Conservation (phyloP, 2,888 invertebrate species). For the Microctonus hyperodae region DNA sequence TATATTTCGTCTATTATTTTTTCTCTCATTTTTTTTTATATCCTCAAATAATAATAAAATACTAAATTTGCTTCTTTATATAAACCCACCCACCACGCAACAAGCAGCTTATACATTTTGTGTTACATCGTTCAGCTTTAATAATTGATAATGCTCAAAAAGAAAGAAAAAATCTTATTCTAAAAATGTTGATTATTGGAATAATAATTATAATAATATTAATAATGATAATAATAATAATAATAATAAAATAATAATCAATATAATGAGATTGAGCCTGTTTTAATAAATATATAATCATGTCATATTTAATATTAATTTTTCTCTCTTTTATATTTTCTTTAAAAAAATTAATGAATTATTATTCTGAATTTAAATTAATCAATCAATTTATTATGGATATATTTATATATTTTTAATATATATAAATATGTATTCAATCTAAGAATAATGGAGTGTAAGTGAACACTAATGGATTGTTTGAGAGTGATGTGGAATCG, state of each 20-base stretch:
- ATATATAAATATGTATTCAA: not conserved
- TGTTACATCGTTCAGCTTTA: slow-evolving; percentile 45
- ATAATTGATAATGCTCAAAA: slow-evolving; percentile 38
- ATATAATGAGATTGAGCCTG: not conserved
- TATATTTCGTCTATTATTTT: slow-evolving; percentile 9
- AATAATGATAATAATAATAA: not conserved
- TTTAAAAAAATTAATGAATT: too few species aligned
- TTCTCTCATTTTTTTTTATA: not conserved
- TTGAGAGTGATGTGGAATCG: not conserved
- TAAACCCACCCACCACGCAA: slow-evolving; percentile 56
- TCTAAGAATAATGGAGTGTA: not conserved
- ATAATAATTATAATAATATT: too few species aligned
- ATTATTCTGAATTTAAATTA: too few species aligned
- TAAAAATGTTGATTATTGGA: slow-evolving; percentile 14
- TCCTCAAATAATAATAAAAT: not conserved
- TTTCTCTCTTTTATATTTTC: too few species aligned
- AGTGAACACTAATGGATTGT: slow-evolving; percentile 2
- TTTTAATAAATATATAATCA: not conserved
- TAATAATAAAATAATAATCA: not conserved
- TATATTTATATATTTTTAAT: not conserved
- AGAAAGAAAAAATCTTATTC: not conserved
- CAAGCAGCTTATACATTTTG: slow-evolving; percentile 53
- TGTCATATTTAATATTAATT: too few species aligned
- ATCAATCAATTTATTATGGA: not conserved
- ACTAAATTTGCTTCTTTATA: slow-evolving; percentile 24